Evolutionary conservation across 1,140 invertebrate genomes (phyloP), one percentile per base, ranked within the genome.

Genomic region (Drosophila auraria): DNA sequence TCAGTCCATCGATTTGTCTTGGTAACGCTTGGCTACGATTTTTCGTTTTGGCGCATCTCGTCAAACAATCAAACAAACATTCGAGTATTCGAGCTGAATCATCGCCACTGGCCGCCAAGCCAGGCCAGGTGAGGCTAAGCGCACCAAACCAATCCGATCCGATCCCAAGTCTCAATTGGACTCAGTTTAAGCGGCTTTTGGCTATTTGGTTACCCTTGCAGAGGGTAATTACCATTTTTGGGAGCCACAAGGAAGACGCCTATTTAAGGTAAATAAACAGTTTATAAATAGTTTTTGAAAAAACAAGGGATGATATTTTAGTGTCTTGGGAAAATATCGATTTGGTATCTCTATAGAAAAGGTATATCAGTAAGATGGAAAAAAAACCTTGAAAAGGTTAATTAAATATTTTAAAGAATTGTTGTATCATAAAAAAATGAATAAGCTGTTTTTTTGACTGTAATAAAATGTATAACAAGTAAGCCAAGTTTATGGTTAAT

Each of bases 151-250:
- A 40, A 80, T 65, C 42, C 65, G 45, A 63, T 58, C 44, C 80
- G 62, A 83, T 69, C 49, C 76, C 38, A 59, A 83, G 62, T 78
- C 45, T 78, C 82, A 82, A 86, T 82, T 82, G 74, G 83, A 69
- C 45, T 65, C 71, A 63, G 79, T 65, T 78, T 84, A 87, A 87
- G 83, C 84, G 73, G 84, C 81, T 87, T 87, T 87, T 79, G 45
- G 54, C 45, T 59, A 51, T 57, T 58, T 59, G 20, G 12, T 17
- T 73, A 60, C 56, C 45, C 70, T 71, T 70, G 20, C 70, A n/a
- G 36, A 7, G 36, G 51, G 68, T 38, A 27, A n/a, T 36, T 62
- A 33, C 17, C 15, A 25, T 45, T 70, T 27, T 33, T 14, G 23
- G 14, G 25, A 8, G 2, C 15, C 27, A 68, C 23, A 14, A 68